phyloP scores from a whole-genome alignment of 1,140 invertebrate species.

The Drosophila busckii region DNA sequence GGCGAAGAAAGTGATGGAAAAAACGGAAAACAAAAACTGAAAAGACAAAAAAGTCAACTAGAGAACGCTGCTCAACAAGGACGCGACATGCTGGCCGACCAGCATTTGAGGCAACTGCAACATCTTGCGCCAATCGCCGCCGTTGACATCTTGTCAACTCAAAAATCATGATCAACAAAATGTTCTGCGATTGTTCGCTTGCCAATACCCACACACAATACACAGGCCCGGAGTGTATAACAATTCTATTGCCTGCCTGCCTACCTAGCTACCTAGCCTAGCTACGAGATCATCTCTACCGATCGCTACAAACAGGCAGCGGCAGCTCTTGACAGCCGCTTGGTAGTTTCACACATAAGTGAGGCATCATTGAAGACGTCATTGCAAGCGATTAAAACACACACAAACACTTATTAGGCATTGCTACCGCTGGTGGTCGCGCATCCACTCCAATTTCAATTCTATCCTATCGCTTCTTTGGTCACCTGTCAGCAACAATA shows the following conservation, averaged over 20 bases:
- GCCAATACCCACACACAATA: slow-evolving; percentile 10
- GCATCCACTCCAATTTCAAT: slow-evolving; percentile 19
- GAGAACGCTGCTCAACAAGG: slow-evolving; percentile 69
- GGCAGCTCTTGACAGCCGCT: slow-evolving; percentile 69
- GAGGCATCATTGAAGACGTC: slow-evolving; percentile 71
- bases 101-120: slow-evolving; percentile 62
- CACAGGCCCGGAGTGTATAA: slow-evolving; percentile 31
- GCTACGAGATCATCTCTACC: slow-evolving; percentile 62
- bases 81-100: slow-evolving; percentile 66
- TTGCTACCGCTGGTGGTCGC: slow-evolving; percentile 52
- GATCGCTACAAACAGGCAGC: slow-evolving; percentile 60
- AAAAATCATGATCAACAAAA: slow-evolving; percentile 76
- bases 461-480: slow-evolving; percentile 23
- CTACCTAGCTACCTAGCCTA: neutral
- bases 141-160: slow-evolving; percentile 75
- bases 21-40: slow-evolving; percentile 7
- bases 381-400: slow-evolving; percentile 69
- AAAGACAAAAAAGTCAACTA: neutral
- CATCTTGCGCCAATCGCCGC: slow-evolving; percentile 45
- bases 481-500: slow-evolving; percentile 51
- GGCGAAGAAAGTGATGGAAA: slow-evolving; percentile 60
- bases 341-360: slow-evolving; percentile 75
- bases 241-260: slow-evolving; percentile 57
- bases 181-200: slow-evolving; percentile 23
- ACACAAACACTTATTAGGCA: slow-evolving; percentile 53